A percentile compares a stretch with the other conserved stretches of the same genome.
These are phyloP conservation scores for Oscheius sp. DNA, from an alignment of 2,888 invertebrate genomes.

Conservation along the genomic window DNA sequence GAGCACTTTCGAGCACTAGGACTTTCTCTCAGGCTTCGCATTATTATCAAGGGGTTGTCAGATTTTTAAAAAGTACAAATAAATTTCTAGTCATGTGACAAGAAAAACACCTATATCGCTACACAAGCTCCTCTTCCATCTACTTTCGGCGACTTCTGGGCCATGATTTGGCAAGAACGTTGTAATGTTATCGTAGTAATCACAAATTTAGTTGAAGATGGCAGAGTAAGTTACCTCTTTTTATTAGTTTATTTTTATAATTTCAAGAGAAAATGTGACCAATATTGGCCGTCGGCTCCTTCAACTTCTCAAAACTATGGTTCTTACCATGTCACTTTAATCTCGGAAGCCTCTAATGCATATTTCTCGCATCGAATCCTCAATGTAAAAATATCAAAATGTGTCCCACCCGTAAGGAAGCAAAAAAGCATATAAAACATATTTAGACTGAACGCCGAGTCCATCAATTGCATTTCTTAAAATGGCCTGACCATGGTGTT, in stretches of 20 bases:
- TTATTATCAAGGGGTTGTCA: neutral
- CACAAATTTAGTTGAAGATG: slow-evolving; percentile 67
- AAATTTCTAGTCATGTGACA: slow-evolving; percentile 55
- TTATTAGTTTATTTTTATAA: neutral
- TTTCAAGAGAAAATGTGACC: slow-evolving; percentile 67
- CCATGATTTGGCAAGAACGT: slow-evolving; percentile 67
- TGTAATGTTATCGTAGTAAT: slow-evolving; percentile 65
- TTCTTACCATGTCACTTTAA: slow-evolving; percentile 48
- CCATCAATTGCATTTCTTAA: slow-evolving; percentile 65
- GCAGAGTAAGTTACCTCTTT: slow-evolving; percentile 45
- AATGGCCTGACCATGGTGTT: slow-evolving; percentile 66
- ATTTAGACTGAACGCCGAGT: slow-evolving; percentile 56
- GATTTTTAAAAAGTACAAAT: neutral
- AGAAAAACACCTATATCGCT: slow-evolving; percentile 65
- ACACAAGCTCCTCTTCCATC: slow-evolving; percentile 68
- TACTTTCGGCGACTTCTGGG: slow-evolving; percentile 61
- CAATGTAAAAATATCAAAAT: slow-evolving; percentile 52
- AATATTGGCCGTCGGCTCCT: slow-evolving; percentile 60
- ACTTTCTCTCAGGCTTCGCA: too few relatives aligned
- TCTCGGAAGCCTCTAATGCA: slow-evolving; percentile 56
- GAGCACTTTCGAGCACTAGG: neutral
- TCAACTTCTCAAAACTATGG: slow-evolving; percentile 52
- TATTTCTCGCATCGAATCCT: slow-evolving; percentile 62
- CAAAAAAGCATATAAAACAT: neutral
- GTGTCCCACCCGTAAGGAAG: slow-evolving; percentile 48